A percentile compares a stretch with the other conserved stretches of the same genome.
phyloP scores from a whole-genome alignment of 2,797 vertebrate genomes.

The Clamator glandarius region DNA sequence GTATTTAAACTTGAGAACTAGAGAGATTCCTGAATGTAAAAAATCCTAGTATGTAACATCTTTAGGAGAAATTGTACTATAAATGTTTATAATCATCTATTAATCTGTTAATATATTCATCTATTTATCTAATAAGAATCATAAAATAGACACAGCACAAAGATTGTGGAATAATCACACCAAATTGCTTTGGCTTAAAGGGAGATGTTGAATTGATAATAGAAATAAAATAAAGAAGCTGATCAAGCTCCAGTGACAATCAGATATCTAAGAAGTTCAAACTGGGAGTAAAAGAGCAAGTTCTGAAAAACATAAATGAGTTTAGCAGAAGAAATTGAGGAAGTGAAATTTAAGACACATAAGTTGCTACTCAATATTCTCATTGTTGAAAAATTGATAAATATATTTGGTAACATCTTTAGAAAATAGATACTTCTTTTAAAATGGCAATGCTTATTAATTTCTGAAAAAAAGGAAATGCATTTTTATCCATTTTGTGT shows the following conservation, averaged over 20 bases:
- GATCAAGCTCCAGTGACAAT: not conserved
- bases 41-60: not conserved
- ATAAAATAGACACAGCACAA: not conserved
- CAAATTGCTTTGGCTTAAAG: not conserved
- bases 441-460: not conserved
- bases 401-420: not conserved
- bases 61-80: not conserved
- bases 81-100: not conserved
- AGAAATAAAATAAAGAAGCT: not conserved
- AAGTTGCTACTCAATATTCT: not conserved
- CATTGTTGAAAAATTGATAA: not conserved
- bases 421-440: fast-evolving
- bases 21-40: fast-evolving
- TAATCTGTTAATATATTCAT: not conserved
- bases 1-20: not conserved
- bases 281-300: not conserved
- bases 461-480: not conserved
- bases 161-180: not conserved
- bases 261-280: not conserved
- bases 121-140: not conserved
- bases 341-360: not conserved
- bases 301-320: not conserved
- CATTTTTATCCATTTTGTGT: not conserved
- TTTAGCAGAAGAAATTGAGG: not conserved
- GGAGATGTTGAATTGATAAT: not conserved